Evolutionary conservation across 2,888 invertebrate genomes (phyloP).

Genomic region (Platycheirus albimanus): DNA sequence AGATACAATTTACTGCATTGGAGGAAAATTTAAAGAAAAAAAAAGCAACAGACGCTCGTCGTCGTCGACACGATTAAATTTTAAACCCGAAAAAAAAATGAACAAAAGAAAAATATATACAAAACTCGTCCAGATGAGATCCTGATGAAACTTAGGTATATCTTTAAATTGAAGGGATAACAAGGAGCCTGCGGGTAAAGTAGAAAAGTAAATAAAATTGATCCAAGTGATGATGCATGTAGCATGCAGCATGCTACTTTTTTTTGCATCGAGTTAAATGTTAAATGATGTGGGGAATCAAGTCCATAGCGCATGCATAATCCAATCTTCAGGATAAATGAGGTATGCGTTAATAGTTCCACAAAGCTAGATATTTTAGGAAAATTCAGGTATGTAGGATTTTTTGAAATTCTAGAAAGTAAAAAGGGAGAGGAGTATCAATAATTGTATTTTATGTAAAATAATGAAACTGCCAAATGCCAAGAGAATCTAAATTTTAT

Average conservation of each 20-base stretch:
- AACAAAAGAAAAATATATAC: conserved; percentile 28
- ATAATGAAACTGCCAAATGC: too few species aligned
- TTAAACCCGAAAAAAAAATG: conserved; percentile 46
- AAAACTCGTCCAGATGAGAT: conserved; percentile 49
- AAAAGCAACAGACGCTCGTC: conserved; percentile 72
- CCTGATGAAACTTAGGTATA: conserved; percentile 35
- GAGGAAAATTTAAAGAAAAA: conserved; percentile 47
- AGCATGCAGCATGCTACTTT: conserved; percentile 15
- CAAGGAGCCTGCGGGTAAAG: conserved; percentile 55
- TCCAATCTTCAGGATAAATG: background rate
- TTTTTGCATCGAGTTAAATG: conserved; percentile 6
- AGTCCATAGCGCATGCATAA: conserved; percentile 31
- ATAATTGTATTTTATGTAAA: too few species aligned
- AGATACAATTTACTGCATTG: conserved; percentile 45
- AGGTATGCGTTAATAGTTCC: background rate
- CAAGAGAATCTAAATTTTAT: too few species aligned
- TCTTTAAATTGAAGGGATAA: conserved; percentile 37
- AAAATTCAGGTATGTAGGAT: too few species aligned
- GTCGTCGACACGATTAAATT: conserved; percentile 60
- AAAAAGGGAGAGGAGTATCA: too few species aligned
- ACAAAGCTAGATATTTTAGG: background rate
- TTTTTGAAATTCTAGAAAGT: too few species aligned
- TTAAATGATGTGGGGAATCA: conserved; percentile 46
- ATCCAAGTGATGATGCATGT: conserved; percentile 45
- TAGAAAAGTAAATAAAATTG: conserved; percentile 10